Conservation (phyloP, 2,888 invertebrate genomes). For the Penaeus monodon region DNA sequence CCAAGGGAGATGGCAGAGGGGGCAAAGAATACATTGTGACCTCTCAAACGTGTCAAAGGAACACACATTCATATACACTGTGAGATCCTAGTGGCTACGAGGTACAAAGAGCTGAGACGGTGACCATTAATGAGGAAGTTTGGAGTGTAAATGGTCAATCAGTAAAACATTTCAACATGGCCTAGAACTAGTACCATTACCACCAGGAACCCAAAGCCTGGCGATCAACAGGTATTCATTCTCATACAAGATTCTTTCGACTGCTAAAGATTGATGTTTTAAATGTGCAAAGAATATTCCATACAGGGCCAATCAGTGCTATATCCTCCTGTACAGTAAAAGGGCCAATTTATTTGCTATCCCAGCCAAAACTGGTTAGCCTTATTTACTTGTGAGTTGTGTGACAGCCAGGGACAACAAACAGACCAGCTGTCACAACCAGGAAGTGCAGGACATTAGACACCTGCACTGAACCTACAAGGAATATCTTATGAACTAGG, state of each 20-base stretch:
- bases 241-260: too few relatives aligned
- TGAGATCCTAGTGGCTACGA: conserved; percentile 44
- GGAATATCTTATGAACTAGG: conserved; percentile 39
- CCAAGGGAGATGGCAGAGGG: conserved; percentile 32
- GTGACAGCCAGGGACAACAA: conserved; percentile 21
- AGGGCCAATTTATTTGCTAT: neutral
- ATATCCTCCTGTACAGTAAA: neutral
- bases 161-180: neutral
- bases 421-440: conserved; percentile 31
- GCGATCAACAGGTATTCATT: too few relatives aligned
- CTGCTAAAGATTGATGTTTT: neutral
- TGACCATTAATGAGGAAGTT: conserved; percentile 19
- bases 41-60: conserved; percentile 38
- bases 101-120: conserved; percentile 46
- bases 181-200: too few relatives aligned
- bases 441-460: conserved; percentile 9
- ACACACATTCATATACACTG: conserved; percentile 49
- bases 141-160: conserved; percentile 33
- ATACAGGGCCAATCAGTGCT: conserved; percentile 20
- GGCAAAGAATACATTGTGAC: conserved; percentile 33
- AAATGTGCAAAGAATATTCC: conserved; percentile 1
- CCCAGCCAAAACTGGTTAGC: conserved; percentile 10
- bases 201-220: too few relatives aligned
- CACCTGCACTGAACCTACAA: conserved; percentile 18
- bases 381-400: conserved; percentile 9